A percentile compares a stretch with the other conserved stretches of the same genome.
These are phyloP conservation scores for Hermaeophaga mercurialis DNA, from an alignment of 2,888 invertebrate genomes.

Conservation along the genomic window DNA sequence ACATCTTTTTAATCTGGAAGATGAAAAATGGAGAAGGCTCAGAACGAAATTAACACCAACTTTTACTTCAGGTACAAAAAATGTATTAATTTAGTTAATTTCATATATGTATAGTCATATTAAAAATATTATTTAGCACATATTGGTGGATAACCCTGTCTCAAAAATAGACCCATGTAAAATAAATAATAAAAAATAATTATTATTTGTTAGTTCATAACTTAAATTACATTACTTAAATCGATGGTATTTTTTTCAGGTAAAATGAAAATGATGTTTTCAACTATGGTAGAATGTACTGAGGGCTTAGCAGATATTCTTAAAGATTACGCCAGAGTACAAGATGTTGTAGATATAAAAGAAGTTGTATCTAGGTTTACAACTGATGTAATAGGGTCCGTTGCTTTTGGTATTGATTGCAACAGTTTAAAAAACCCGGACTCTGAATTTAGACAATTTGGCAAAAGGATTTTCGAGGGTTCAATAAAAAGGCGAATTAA, in stretches of 20 bases:
- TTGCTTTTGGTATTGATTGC: conserved; percentile 64
- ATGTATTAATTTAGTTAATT: not conserved
- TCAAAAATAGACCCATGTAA: too few relatives aligned
- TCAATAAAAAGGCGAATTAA: not conserved
- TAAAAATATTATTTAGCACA: too few relatives aligned
- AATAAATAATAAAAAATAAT: too few relatives aligned
- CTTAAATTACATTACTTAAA: too few relatives aligned
- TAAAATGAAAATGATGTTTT: conserved; percentile 70
- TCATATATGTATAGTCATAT: too few relatives aligned
- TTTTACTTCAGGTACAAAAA: conserved; percentile 33
- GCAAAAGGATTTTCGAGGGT: conserved; percentile 33
- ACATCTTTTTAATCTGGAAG: conserved; percentile 45
- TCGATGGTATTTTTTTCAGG: too few relatives aligned
- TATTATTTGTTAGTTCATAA: too few relatives aligned
- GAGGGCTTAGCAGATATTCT: conserved; percentile 35
- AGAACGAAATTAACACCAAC: conserved; percentile 52
- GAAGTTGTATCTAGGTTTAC: conserved; percentile 62
- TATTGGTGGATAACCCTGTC: too few relatives aligned
- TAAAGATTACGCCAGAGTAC: conserved; percentile 24
- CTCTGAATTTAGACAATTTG: conserved; percentile 56
- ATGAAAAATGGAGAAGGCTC: conserved; percentile 55
- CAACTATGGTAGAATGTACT: conserved; percentile 61
- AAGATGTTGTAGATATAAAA: conserved; percentile 42
- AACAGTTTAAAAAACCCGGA: conserved; percentile 61
- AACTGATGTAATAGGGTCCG: conserved; percentile 64